These are phyloP conservation scores for Anolis apletophallus DNA, from an alignment of 2,797 vertebrate species.

Conservation along the genomic window DNA sequence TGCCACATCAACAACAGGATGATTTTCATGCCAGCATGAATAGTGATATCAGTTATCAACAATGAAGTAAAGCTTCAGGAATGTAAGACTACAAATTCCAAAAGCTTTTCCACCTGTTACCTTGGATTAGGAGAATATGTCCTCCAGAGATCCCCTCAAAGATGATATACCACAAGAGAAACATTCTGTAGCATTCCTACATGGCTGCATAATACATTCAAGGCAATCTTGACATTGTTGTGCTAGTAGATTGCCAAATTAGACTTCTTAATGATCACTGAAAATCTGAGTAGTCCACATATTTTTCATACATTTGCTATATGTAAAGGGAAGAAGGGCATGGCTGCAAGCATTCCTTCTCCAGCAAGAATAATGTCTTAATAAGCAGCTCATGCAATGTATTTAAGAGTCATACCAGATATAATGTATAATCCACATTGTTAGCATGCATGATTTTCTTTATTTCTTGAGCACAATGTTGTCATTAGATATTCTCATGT, in stretches of 20 bases:
- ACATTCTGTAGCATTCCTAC: not conserved
- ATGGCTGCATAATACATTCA: not conserved
- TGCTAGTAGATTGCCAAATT: not conserved
- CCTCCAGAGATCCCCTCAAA: constrained; percentile 8
- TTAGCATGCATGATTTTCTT: not conserved
- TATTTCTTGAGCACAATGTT: not conserved
- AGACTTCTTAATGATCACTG: not conserved
- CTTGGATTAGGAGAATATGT: constrained; percentile 27
- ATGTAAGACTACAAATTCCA: not conserved
- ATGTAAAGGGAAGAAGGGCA: not conserved
- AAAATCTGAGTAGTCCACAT: not conserved
- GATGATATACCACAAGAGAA: not conserved
- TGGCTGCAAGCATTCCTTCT: not conserved
- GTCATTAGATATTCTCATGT: not conserved
- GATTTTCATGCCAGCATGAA: not conserved
- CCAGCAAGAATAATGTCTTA: constrained; percentile 11
- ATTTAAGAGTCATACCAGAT: not conserved
- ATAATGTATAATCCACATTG: not conserved
- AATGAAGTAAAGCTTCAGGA: not conserved
- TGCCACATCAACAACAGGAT: not conserved
- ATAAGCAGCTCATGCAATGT: not conserved
- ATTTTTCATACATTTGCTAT: constrained; percentile 12
- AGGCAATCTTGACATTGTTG: not conserved
- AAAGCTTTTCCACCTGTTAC: constrained; percentile 13
- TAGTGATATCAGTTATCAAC: not conserved